phyloP scores from a whole-genome alignment of 2,797 vertebrate species.

The Tragopan temminckii region DNA sequence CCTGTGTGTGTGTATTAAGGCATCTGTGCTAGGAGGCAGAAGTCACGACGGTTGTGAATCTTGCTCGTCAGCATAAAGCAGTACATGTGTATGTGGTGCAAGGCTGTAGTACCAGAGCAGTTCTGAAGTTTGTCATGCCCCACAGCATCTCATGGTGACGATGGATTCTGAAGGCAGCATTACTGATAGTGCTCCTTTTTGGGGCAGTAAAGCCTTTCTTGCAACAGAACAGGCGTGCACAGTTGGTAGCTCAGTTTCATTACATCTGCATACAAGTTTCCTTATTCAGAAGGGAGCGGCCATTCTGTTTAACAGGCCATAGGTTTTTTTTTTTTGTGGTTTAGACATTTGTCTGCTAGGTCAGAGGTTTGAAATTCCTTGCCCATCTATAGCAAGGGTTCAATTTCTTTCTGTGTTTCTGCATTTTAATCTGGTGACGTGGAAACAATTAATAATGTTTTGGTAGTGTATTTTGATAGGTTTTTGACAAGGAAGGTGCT shows the following conservation, averaged over 20 bases:
- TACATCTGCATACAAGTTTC: not conserved
- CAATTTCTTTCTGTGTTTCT: not conserved
- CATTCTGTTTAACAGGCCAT: not conserved
- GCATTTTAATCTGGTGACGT: not conserved
- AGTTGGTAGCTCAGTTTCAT: not conserved
- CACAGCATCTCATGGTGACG: not conserved
- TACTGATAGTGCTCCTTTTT: not conserved
- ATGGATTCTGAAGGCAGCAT: not conserved
- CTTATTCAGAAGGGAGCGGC: not conserved
- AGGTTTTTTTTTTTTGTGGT: not conserved
- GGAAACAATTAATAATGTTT: constrained; percentile 1
- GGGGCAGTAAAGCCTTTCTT: not conserved
- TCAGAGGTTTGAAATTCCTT: constrained; percentile 35
- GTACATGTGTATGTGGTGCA: not conserved
- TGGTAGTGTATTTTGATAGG: not conserved
- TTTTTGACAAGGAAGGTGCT: not conserved
- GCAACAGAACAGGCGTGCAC: not conserved
- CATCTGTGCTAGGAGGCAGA: not conserved
- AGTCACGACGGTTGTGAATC: not conserved
- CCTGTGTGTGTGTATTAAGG: fast-evolving
- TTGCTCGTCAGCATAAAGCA: not conserved
- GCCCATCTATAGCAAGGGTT: not conserved
- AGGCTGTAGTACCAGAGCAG: not conserved
- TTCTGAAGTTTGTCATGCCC: not conserved
- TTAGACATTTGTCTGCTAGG: not conserved